A percentile compares a stretch with the other conserved stretches of the same genome.
Evolutionary conservation across 2,888 invertebrate genomes (phyloP).

Genomic region (Prenolepis imparis): DNA sequence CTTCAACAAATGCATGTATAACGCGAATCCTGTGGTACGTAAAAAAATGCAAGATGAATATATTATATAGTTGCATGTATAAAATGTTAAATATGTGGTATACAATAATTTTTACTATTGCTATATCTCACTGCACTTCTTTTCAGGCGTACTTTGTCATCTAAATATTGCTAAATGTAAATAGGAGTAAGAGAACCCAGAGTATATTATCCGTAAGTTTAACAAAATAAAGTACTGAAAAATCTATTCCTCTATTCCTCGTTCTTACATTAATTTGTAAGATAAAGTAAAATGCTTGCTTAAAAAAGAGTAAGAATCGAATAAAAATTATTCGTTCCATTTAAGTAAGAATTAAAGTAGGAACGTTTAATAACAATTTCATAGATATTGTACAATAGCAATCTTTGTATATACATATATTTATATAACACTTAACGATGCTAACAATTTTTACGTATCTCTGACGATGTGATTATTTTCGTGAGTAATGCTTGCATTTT

Average conservation of each 20-base stretch:
- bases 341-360: slow-evolving; percentile 1
- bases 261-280: slow-evolving; percentile 2
- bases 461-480: not conserved
- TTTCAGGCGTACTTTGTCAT: slow-evolving; percentile 72
- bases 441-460: slow-evolving; percentile 16
- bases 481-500: not conserved
- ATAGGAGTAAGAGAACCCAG: not conserved
- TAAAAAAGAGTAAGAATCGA: not conserved
- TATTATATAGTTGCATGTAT: too few species aligned
- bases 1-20: slow-evolving; percentile 80
- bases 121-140: not conserved
- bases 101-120: not conserved
- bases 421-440: slow-evolving; percentile 4
- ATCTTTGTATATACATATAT: slow-evolving; percentile 33
- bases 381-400: slow-evolving; percentile 18
- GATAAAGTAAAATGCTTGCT: not conserved
- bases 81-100: not conserved
- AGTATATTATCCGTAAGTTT: slow-evolving; percentile 9
- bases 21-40: slow-evolving; percentile 79
- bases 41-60: not conserved
- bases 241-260: not conserved
- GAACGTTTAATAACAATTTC: slow-evolving; percentile 25
- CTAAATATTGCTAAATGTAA: slow-evolving; percentile 47
- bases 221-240: slow-evolving; percentile 31
- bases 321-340: slow-evolving; percentile 2